Evolutionary conservation across 2,113 vertebrate species (phyloP), one percentile per base, ranked within the genome.

Genomic region (Zosterops borbonicus): DNA sequence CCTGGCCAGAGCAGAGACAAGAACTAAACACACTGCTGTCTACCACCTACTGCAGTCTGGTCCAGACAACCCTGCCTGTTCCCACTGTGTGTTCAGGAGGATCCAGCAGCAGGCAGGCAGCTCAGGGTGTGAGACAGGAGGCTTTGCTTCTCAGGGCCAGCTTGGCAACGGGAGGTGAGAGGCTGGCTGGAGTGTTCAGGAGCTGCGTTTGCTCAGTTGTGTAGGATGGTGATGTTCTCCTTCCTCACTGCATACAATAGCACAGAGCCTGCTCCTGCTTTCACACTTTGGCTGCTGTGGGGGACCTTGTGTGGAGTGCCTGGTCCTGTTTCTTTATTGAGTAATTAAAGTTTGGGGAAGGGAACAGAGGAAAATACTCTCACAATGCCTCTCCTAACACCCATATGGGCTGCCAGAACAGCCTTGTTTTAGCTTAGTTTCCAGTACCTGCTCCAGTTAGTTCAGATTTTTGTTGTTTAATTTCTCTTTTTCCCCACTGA

Each of bases 241-340:
- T 67, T 67, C 41, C 42, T 64, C 67, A n/a, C 11, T 7, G 1
- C 0, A 0, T 42, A 28, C 1, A 0, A 17, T 11, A 31, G 21
- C n/a, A 41, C 14, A 15, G 31, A 83, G 22, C 24, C 46, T 62
- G 13, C 63, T 81, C 37, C 16, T 4, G 4, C 39, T 59, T 53
- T 58, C 35, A 77, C 22, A 4, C 41, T 16, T 74, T 39, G 31
- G 41, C n/a, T 87, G 53, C 35, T 24, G 5, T 8, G 2, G 5
- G 9, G 4, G 1, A 21, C 16, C 25, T 5, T 3, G 22, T 16
- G 18, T 25, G 19, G 24, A 33, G 39, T 16, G 11, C 1, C 1
- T 41, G 52, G 41, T 14, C 14, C 21, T 41, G 4, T 31, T 63
- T 58, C 29, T 83, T 76, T 52, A 17, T 35, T 5, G 35, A 12